These are phyloP conservation scores for Zaprionus kolodkinae DNA, from an alignment of 1,140 invertebrate genomes.

Conservation along the genomic window DNA sequence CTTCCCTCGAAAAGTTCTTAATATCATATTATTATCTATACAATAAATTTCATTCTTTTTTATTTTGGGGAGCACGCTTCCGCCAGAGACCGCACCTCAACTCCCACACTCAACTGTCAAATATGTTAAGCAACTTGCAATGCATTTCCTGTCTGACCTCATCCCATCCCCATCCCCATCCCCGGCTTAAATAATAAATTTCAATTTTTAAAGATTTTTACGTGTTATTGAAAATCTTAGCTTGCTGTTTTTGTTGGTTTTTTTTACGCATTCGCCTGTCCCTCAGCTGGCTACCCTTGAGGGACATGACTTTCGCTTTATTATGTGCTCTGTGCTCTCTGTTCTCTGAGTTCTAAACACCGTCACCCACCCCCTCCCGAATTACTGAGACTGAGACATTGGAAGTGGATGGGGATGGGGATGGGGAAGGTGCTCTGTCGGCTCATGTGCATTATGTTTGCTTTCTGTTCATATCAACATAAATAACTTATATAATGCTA, in stretches of 20 bases:
- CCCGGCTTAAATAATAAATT: constrained; percentile 71
- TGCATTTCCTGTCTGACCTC: constrained; percentile 55
- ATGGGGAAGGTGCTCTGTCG: background rate
- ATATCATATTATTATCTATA: constrained; percentile 72
- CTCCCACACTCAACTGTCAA: constrained; percentile 43
- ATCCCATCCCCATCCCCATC: constrained; percentile 1
- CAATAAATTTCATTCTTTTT: constrained; percentile 47
- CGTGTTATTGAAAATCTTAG: constrained; percentile 74
- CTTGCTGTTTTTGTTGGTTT: constrained; percentile 17
- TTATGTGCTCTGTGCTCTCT: constrained; percentile 55
- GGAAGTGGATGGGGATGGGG: too few relatives aligned
- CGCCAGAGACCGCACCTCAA: constrained; percentile 9
- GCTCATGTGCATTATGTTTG: constrained; percentile 68
- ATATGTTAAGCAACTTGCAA: constrained; percentile 48
- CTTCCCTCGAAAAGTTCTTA: constrained; percentile 53
- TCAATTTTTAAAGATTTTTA: constrained; percentile 78
- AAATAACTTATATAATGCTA: constrained; percentile 74
- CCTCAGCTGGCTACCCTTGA: constrained; percentile 49
- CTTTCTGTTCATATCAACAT: constrained; percentile 74
- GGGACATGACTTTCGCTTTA: constrained; percentile 76
- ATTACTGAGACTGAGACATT: background rate
- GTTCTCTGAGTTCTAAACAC: constrained; percentile 13
- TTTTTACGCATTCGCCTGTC: constrained; percentile 16
- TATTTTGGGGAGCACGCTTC: constrained; percentile 32
- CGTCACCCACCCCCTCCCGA: background rate